Percentiles rank a stretch among this genome's conserved stretches.
Conservation (phyloP, 2,888 invertebrate genomes). For the Eristalis pertinax region DNA sequence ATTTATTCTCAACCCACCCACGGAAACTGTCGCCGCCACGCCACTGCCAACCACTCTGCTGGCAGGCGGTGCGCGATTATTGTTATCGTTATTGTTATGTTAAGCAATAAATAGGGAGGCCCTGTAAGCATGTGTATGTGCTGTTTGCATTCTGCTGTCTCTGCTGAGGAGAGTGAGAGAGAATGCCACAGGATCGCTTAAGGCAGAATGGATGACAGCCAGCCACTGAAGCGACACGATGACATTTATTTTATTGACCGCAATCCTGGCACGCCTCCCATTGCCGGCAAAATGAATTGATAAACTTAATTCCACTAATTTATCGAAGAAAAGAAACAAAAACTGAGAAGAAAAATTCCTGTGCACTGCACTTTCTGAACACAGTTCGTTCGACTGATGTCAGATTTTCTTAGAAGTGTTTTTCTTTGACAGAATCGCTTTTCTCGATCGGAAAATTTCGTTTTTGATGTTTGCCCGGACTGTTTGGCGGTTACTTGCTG, state of each 20-base stretch:
- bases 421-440: slow-evolving; percentile 28
- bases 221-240: slow-evolving; percentile 36
- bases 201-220: slow-evolving; percentile 13
- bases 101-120: slow-evolving; percentile 51
- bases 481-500: slow-evolving; percentile 29
- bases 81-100: slow-evolving; percentile 62
- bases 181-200: slow-evolving; percentile 32
- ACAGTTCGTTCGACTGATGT: not conserved
- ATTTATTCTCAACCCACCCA: slow-evolving; percentile 62
- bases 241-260: slow-evolving; percentile 26
- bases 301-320: not conserved
- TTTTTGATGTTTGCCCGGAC: slow-evolving; percentile 39
- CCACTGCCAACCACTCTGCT: slow-evolving; percentile 4
- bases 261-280: slow-evolving; percentile 17
- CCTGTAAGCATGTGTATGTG: slow-evolving; percentile 4
- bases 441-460: not conserved
- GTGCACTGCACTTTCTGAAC: not conserved
- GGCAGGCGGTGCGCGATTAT: slow-evolving; percentile 48
- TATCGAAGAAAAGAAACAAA: not conserved
- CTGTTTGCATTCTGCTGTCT: not conserved
- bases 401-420: not conserved
- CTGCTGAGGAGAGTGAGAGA: not conserved
- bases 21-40: slow-evolving; percentile 44
- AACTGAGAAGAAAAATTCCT: not conserved
- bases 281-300: slow-evolving; percentile 2